Evolutionary conservation across 2,113 vertebrate species (phyloP), one percentile per base, ranked within the genome.

Genomic region (Tyrannus savana): DNA sequence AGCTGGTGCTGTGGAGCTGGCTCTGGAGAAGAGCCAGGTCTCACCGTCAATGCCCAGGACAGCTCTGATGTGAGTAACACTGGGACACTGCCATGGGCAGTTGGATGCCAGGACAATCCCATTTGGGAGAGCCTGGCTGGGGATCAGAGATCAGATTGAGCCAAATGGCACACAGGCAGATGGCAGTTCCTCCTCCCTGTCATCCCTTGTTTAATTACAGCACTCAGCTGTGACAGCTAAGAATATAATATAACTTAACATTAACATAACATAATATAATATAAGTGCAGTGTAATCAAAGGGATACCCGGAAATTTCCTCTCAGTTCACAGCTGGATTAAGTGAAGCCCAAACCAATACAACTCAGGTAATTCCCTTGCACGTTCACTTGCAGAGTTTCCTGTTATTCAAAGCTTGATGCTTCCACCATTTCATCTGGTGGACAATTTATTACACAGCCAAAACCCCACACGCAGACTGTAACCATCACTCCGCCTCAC

Each of bases 1-100:
- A 17, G 39, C 49, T n/a, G 17, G 24, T 30, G 72, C 8, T 0
- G 14, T 11, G 12, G 21, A 59, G 30, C 23, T 8, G 52, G 37
- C 30, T 8, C 42, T 8, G 0, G 42, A 52, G 52, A 24, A 62
- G 37, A 6, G 22, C 41, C 77, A 49, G 67, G 50, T 35, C 63
- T 33, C 50, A 6, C 39, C 22, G 33, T 4, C 59, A 8, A 39
- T 39, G 75, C 59, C 75, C 88, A 82, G 60, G n/a, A 47, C n/a
- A 1, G n/a, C 39, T 74, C 50, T 17, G 31, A 44, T 5, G 23
- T 2, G 27, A 49, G 5, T 15, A 37, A 42, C 0, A 1, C 6
- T 3, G 0, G 46, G 68, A 37, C 4, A 58, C 3, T 66, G 56
- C 62, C 52, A 46, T 2, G 7, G 73, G 78, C 68, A 63, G 46